Conservation (phyloP, 2,797 vertebrate genomes). For the Margarornis squamiger region DNA sequence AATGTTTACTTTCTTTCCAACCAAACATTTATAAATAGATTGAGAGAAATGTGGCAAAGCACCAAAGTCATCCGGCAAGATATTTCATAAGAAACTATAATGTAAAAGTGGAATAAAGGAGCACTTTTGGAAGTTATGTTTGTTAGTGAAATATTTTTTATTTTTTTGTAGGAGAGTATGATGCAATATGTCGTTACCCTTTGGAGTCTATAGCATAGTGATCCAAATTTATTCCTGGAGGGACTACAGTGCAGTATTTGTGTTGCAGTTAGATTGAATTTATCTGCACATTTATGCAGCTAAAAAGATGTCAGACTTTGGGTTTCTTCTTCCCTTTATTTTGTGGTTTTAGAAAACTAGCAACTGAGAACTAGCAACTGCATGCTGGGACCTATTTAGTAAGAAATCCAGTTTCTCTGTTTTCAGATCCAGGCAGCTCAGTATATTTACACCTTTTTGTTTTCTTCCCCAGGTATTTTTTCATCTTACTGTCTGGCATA, state of each 20-base stretch:
- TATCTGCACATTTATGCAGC: neutral
- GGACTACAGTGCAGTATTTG: neutral
- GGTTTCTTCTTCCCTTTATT: neutral
- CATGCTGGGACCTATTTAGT: neutral
- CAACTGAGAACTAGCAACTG: neutral
- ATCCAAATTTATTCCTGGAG: slow-evolving; percentile 39
- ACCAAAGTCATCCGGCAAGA: slow-evolving; percentile 1
- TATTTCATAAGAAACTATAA: slow-evolving; percentile 59
- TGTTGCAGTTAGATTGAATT: neutral
- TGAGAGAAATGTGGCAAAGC: slow-evolving; percentile 38
- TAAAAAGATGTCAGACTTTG: neutral
- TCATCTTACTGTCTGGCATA: neutral
- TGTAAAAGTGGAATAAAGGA: slow-evolving; percentile 42
- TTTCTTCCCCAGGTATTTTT: neutral
- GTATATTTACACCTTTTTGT: too few species aligned
- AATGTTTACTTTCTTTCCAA: slow-evolving; percentile 38
- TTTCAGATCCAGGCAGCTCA: neutral
- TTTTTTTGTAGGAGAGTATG: slow-evolving; percentile 16
- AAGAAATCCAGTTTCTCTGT: neutral
- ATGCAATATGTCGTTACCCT: slow-evolving; percentile 49
- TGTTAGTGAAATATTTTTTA: slow-evolving; percentile 11
- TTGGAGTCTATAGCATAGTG: neutral
- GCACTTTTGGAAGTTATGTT: slow-evolving; percentile 18
- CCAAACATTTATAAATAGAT: slow-evolving; percentile 44
- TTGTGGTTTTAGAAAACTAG: neutral